Evolutionary conservation across 2,888 invertebrate species (phyloP).

Genomic region (Netelia inedita): DNA sequence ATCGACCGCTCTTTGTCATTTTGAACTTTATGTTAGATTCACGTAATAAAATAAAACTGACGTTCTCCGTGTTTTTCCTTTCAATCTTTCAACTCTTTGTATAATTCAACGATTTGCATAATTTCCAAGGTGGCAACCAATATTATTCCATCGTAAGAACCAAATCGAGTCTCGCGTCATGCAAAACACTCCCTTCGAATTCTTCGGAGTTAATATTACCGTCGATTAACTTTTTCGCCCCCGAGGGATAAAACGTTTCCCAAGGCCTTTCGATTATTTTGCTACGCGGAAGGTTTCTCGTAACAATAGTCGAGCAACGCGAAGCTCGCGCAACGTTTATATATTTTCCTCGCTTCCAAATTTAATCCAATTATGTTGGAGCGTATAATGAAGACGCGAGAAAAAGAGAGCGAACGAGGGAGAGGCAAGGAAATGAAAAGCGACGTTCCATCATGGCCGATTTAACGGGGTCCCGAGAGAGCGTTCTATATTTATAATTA

Average conservation of each 20-base stretch:
- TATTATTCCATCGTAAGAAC: background rate
- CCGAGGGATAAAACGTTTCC: background rate
- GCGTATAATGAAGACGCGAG: slow-evolving; percentile 48
- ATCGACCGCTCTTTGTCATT: background rate
- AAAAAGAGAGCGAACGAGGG: slow-evolving; percentile 38
- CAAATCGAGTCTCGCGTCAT: background rate
- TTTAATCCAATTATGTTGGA: slow-evolving; percentile 57
- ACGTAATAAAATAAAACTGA: no score
- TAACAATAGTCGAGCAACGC: background rate
- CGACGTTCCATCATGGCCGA: slow-evolving; percentile 72
- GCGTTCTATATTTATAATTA: slow-evolving; percentile 82
- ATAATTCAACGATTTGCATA: background rate
- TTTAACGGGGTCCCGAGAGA: slow-evolving; percentile 76
- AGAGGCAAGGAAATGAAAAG: slow-evolving; percentile 60
- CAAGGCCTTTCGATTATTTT: background rate
- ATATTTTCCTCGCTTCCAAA: slow-evolving; percentile 30
- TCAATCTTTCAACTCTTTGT: no score
- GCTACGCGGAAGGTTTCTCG: background rate
- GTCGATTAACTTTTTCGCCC: background rate
- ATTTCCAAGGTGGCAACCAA: background rate
- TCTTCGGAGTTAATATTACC: no score
- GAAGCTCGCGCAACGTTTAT: slow-evolving; percentile 6
- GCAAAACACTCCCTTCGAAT: background rate
- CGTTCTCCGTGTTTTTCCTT: no score
- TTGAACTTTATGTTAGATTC: background rate